phyloP scores from a whole-genome alignment of 2,888 invertebrate species.

The Caenorhabditis sp. region DNA sequence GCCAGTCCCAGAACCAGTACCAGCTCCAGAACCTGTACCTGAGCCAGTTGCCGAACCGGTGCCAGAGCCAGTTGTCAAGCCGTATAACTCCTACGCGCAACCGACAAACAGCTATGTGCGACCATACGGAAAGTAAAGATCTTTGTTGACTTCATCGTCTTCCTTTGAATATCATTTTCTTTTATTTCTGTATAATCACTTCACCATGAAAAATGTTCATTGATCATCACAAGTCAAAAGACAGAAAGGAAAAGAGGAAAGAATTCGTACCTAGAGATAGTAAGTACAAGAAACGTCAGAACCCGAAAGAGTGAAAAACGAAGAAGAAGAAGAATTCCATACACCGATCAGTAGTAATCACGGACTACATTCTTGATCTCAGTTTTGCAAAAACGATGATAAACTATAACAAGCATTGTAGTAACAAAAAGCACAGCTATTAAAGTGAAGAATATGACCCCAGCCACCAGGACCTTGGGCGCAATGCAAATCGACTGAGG shows the following conservation, averaged over 20 bases:
- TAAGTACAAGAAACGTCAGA: constrained; percentile 26
- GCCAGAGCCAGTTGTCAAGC: constrained; percentile 55
- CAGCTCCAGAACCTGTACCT: constrained; percentile 56
- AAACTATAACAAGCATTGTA: constrained; percentile 26
- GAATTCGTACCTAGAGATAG: constrained; percentile 33
- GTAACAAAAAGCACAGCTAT: constrained; percentile 38
- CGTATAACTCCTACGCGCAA: constrained; percentile 52
- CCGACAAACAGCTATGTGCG: constrained; percentile 54
- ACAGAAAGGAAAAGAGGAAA: constrained; percentile 22
- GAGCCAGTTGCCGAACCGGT: constrained; percentile 49
- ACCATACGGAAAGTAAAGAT: constrained; percentile 47
- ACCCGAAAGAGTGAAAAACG: constrained; percentile 6
- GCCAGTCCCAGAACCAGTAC: constrained; percentile 52
- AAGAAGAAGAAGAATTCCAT: background rate
- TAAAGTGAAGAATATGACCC: constrained; percentile 38
- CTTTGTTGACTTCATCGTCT: background rate
- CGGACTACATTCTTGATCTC: constrained; percentile 38
- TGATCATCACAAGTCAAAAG: constrained; percentile 13
- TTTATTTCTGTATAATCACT: background rate
- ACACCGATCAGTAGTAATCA: constrained; percentile 24
- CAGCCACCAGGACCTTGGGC: constrained; percentile 23
- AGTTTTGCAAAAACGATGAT: constrained; percentile 40
- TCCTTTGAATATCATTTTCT: background rate
- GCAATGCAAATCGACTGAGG: constrained; percentile 38
- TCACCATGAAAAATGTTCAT: constrained; percentile 25